A percentile compares a stretch with the other conserved stretches of the same genome.
Conservation (phyloP, 30 jellyfish, hydroid and myxozoan genomes). For the Catostylus mosaicus region DNA sequence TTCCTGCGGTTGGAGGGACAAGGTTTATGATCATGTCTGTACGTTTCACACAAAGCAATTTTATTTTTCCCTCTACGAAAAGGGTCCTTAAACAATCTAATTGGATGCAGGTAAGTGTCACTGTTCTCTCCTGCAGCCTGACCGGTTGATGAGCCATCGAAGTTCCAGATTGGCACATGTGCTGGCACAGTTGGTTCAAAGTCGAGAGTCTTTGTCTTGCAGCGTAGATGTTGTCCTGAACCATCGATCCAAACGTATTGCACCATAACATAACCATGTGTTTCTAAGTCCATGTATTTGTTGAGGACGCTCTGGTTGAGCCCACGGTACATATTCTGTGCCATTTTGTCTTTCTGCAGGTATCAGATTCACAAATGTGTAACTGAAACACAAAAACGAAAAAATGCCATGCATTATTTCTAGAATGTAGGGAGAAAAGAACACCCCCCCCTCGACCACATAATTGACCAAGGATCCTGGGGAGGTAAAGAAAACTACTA, state of each 20-base stretch:
- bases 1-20: constrained; percentile 86
- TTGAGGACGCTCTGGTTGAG: constrained; percentile 81
- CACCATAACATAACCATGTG: constrained; percentile 74
- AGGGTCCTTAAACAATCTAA: constrained; percentile 89
- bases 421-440: too few relatives aligned
- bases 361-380: too few relatives aligned
- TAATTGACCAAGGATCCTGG: too few relatives aligned
- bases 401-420: too few relatives aligned
- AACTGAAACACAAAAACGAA: too few relatives aligned
- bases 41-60: constrained; percentile 88
- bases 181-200: constrained; percentile 64
- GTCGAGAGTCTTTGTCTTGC: constrained; percentile 90
- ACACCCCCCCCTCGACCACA: too few relatives aligned
- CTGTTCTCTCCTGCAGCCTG: constrained; percentile 94
- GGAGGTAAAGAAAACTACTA: too few relatives aligned
- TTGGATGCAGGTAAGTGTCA: constrained; percentile 93
- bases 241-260: constrained; percentile 96
- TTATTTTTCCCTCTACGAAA: constrained; percentile 88
- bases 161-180: constrained; percentile 93
- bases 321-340: constrained; percentile 67
- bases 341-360: too few relatives aligned
- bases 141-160: constrained; percentile 95
- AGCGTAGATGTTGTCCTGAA: constrained; percentile 83
- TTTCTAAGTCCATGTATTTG: constrained; percentile 93
- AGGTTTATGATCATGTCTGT: constrained; percentile 93